A percentile compares a stretch with the other conserved stretches of the same genome.
phyloP scores from a whole-genome alignment of 2,113 vertebrate species.

The Gymnorhina tibicen region DNA sequence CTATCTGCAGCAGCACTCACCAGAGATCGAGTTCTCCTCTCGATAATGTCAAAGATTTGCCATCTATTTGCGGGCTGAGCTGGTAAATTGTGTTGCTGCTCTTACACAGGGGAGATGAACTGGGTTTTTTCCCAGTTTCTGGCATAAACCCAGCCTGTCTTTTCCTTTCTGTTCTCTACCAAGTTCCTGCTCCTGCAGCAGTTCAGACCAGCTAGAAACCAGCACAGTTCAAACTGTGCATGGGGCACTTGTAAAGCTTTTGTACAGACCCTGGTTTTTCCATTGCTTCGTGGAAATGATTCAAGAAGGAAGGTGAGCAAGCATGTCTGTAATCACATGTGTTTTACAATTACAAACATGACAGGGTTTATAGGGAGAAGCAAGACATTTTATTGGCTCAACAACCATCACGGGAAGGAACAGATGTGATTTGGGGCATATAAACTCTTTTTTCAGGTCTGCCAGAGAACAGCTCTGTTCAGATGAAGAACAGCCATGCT shows the following conservation, averaged over 20 bases:
- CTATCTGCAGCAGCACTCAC: background rate
- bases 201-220: background rate
- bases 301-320: background rate
- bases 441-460: background rate
- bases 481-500: background rate
- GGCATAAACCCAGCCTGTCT: background rate
- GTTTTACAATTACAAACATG: background rate
- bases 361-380: background rate
- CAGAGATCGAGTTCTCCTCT: background rate
- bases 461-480: background rate
- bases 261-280: background rate
- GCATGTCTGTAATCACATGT: background rate
- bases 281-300: background rate
- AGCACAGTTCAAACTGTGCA: background rate
- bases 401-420: background rate
- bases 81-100: background rate
- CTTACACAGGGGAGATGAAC: background rate
- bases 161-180: background rate
- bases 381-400: background rate
- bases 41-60: background rate
- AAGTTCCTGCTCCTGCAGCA: background rate
- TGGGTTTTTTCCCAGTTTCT: background rate
- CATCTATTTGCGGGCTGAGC: background rate
- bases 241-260: background rate
- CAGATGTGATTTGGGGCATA: constrained; percentile 1